Percentiles rank a stretch among this genome's conserved stretches.
phyloP scores from a whole-genome alignment of 2,888 invertebrate species.

The Drosophila helvetica region DNA sequence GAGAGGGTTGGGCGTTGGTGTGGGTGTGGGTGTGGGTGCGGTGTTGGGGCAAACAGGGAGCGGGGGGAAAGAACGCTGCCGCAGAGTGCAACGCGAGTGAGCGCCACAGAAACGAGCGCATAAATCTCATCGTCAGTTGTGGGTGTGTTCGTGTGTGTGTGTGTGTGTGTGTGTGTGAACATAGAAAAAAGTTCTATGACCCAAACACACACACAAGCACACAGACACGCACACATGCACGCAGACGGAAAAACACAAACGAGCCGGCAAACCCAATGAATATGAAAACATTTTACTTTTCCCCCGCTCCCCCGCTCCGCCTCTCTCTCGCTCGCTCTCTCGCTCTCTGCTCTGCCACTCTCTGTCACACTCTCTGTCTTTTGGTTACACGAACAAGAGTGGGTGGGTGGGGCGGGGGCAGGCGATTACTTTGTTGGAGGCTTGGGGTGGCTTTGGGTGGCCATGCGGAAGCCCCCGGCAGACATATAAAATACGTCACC shows the following conservation, averaged over 20 bases:
- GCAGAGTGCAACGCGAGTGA: neutral
- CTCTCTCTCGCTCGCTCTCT: conserved; percentile 1
- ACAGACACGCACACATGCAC: conserved; percentile 18
- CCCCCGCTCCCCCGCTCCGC: conserved; percentile 13
- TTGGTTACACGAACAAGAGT: neutral
- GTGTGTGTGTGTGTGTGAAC: conserved; percentile 56
- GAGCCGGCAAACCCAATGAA: conserved; percentile 68
- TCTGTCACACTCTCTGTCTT: neutral
- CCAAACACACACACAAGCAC: conserved; percentile 53
- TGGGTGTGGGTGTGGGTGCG: conserved; percentile 7
- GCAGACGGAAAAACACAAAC: conserved; percentile 33
- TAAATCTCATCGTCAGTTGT: conserved; percentile 70
- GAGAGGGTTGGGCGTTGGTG: conserved; percentile 12
- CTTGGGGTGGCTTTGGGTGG: conserved; percentile 46
- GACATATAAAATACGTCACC: conserved; percentile 77
- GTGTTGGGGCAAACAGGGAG: neutral
- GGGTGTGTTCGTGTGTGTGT: conserved; percentile 28
- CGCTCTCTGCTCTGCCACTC: neutral
- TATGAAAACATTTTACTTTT: conserved; percentile 55
- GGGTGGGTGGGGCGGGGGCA: conserved; percentile 9
- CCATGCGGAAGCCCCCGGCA: conserved; percentile 73
- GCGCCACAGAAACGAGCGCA: conserved; percentile 48
- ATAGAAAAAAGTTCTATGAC: conserved; percentile 80
- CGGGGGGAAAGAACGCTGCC: conserved; percentile 1
- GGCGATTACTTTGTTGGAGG: conserved; percentile 27